A percentile compares a stretch with the other conserved stretches of the same genome.
phyloP scores from a whole-genome alignment of 2,888 invertebrate species.

The Metallyticus violacea region DNA sequence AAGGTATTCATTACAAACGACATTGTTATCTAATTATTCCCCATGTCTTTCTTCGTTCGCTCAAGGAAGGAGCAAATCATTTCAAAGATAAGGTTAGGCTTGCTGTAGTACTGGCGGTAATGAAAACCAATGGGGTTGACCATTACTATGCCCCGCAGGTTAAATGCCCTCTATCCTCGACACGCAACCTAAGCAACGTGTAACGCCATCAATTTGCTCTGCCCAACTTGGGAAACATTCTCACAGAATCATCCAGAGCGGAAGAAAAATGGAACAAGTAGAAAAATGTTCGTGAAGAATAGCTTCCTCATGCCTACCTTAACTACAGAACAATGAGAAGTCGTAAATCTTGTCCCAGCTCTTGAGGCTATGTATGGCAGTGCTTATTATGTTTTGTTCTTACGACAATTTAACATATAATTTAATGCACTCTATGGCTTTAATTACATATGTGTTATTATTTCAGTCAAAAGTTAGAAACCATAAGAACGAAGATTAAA shows the following conservation, averaged over 20 bases:
- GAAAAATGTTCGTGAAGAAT: not conserved
- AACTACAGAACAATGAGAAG: not conserved
- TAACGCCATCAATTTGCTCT: not conserved
- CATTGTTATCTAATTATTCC: too few relatives aligned
- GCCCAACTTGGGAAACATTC: not conserved
- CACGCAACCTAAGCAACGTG: not conserved
- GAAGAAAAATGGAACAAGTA: not conserved
- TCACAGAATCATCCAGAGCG: not conserved
- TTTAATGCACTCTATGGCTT: too few relatives aligned
- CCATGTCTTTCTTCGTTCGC: too few relatives aligned
- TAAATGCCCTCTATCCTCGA: not conserved
- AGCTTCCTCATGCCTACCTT: too few relatives aligned
- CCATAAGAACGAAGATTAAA: too few relatives aligned
- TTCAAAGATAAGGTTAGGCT: too few relatives aligned
- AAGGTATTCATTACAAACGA: too few relatives aligned
- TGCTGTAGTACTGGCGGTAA: too few relatives aligned
- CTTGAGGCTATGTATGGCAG: not conserved
- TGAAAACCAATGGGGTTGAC: not conserved
- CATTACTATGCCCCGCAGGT: not conserved
- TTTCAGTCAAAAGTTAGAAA: too few relatives aligned
- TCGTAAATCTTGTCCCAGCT: not conserved
- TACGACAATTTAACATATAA: too few relatives aligned
- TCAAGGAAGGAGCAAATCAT: not conserved
- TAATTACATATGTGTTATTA: too few relatives aligned
- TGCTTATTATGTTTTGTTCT: too few relatives aligned